Base-by-base conservation (phyloP, 2,888 invertebrate genomes). In the Neoitamus cyanurus region DNA sequence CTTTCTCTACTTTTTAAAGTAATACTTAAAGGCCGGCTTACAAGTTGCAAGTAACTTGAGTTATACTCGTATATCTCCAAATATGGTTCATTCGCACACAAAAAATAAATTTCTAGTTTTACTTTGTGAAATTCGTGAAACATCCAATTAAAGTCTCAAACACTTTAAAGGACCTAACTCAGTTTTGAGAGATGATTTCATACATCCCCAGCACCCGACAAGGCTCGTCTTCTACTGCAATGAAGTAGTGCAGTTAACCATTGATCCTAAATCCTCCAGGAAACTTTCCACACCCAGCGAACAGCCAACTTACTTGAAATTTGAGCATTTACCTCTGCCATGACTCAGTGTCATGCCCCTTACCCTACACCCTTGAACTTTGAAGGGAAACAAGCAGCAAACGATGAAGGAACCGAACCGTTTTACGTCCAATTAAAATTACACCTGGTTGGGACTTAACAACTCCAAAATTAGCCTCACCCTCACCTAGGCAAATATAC, bases 341-440 rank as follows among this genome's bases (percentile, higher is more conserved):
- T 58, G 9, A 58, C 58, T 58, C 58, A 58, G 20, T 58, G 58
- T 58, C 58, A 58, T n/a, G 58, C 9, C 25, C 58, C 20, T 15
- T 6, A 0, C 7, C 48, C 6, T 20, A 6, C 48, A 6, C 20
- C 48, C 7, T 48, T 15, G 42, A 42, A 42, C 42, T 42, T 5
- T 2, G 58, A 11, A 15, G 25, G 15, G 58, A 58, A 58, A 58
- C 25, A 58, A 58, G 58, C 20, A 58, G 58, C 20, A 58, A 20
- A 58, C 58, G 58, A 58, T 58, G 58, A 20, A 58, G 58, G 20
- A 58, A 58, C 58, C 58, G 58, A 58, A 58, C 20, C 58, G 20
- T 46, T 77, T 77, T 77, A 77, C 30, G 30, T 77, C 77, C 77
- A 77, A 77, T 77, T 77, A 77, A 77, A 77, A 77, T 77, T 77